A percentile compares a stretch with the other conserved stretches of the same genome.
Evolutionary conservation across 1,140 invertebrate species (phyloP).

Genomic region (Hetaerina americana): DNA sequence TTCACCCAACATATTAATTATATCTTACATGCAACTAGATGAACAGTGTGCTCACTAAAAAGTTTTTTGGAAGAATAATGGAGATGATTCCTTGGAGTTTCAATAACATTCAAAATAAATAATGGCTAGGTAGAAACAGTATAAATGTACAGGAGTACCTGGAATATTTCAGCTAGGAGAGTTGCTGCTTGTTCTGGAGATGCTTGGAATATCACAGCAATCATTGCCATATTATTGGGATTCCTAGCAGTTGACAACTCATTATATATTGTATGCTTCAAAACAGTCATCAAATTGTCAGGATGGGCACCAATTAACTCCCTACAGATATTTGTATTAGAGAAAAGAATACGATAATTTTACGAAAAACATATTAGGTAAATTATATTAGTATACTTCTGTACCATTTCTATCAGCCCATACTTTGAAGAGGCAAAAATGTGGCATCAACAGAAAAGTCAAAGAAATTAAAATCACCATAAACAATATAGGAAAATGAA

Average conservation of each 20-base stretch:
- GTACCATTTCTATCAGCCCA: too few relatives aligned
- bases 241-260: slow-evolving; percentile 79
- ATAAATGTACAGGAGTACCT: too few relatives aligned
- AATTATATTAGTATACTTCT: background rate
- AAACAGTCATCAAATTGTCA: slow-evolving; percentile 70
- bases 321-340: too few relatives aligned
- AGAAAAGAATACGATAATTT: slow-evolving; percentile 2
- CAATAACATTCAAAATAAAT: too few relatives aligned
- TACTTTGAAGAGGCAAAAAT: background rate
- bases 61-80: too few relatives aligned
- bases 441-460: background rate
- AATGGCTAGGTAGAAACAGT: too few relatives aligned
- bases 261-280: slow-evolving; percentile 90
- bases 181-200: slow-evolving; percentile 59
- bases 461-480: background rate
- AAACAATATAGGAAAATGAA: too few relatives aligned
- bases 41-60: too few relatives aligned
- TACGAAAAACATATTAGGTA: background rate
- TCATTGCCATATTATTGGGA: slow-evolving; percentile 84
- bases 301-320: slow-evolving; percentile 63
- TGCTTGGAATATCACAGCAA: slow-evolving; percentile 75
- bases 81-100: too few relatives aligned
- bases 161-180: slow-evolving; percentile 64
- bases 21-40: too few relatives aligned
- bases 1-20: too few relatives aligned